Evolutionary conservation across 2,113 vertebrate species (phyloP), one percentile per base, ranked within the genome.

Genomic region (Orcinus orca): DNA sequence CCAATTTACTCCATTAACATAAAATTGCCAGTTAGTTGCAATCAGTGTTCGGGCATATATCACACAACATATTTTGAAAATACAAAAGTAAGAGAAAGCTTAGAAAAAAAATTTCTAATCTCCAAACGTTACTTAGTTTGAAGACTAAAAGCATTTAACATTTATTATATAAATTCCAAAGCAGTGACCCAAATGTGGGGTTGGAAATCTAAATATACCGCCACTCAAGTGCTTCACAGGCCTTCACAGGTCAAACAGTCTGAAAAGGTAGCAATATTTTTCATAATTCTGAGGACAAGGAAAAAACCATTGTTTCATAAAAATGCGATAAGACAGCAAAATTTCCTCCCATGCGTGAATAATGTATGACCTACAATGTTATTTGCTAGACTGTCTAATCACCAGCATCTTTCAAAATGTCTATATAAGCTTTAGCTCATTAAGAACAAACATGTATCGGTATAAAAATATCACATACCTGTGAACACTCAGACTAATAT

Each of bases 351-450:
- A 95, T 76, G 92, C 68, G 89, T 96, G 92, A 96, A 97, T 95
- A 97, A 95, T 91, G 55, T 88, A 95, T 93, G 89, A 94, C 29
- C 47, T 68, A 86, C 94, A 95, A 74, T 79, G 86, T 95, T 95
- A 96, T 89, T 88, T 97, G 73, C 89, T 93, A 94, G 88, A 88
- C 85, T 91, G 21, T 95, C 93, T 97, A 98, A 97, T 97, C 96
- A 97, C 92, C 44, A 94, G 95, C 95, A 97, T 97, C 94, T 94
- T 98, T 98, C 94, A 97, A 98, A 98, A 97, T 96, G 97, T 96
- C 95, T 96, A 89, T 44, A 95, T 94, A 92, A 88, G 94, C 47
- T 94, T 97, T 93, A 97, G 95, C 90, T 98, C 96, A 96, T 96
- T 98, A 97, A 92, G 86, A 93, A 93, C 67, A 96, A 97, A 88